These are phyloP conservation scores for Porites lutea DNA, from an alignment of 64 coral and sea anemone genomes.

Conservation along the genomic window DNA sequence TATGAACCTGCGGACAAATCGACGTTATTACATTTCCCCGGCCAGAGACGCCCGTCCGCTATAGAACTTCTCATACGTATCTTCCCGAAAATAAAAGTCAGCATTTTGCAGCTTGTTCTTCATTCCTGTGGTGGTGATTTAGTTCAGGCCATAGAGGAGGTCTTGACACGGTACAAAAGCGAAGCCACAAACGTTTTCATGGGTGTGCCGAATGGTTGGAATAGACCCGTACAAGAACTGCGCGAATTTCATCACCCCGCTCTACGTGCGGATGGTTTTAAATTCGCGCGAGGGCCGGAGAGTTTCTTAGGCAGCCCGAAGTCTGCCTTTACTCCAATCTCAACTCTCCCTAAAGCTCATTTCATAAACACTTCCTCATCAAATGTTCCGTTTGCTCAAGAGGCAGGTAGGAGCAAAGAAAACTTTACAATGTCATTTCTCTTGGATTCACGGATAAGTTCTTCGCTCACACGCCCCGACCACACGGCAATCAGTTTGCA, in stretches of 20 bases:
- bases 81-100: conserved; percentile 97
- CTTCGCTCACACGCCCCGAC: not conserved
- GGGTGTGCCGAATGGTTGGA: conserved; percentile 76
- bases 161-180: conserved; percentile 84
- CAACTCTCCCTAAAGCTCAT: conserved; percentile 57
- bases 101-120: conserved; percentile 87
- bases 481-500: not conserved
- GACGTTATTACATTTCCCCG: conserved; percentile 8
- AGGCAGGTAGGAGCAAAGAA: conserved; percentile 53
- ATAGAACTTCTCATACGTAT: conserved; percentile 93
- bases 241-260: conserved; percentile 60
- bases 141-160: conserved; percentile 96
- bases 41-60: conserved; percentile 79
- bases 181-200: conserved; percentile 70
- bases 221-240: conserved; percentile 28
- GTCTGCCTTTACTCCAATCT: conserved; percentile 65
- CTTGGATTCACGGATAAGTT: conserved; percentile 39
- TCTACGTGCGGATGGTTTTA: conserved; percentile 55
- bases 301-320: conserved; percentile 50
- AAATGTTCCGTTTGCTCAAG: conserved; percentile 53
- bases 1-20: conserved; percentile 84
- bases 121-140: conserved; percentile 92
- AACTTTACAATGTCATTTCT: conserved; percentile 60
- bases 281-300: conserved; percentile 35
- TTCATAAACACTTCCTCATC: conserved; percentile 31